These are phyloP conservation scores for Eristalis arbustorum DNA, from an alignment of 2,888 invertebrate species.

Conservation along the genomic window DNA sequence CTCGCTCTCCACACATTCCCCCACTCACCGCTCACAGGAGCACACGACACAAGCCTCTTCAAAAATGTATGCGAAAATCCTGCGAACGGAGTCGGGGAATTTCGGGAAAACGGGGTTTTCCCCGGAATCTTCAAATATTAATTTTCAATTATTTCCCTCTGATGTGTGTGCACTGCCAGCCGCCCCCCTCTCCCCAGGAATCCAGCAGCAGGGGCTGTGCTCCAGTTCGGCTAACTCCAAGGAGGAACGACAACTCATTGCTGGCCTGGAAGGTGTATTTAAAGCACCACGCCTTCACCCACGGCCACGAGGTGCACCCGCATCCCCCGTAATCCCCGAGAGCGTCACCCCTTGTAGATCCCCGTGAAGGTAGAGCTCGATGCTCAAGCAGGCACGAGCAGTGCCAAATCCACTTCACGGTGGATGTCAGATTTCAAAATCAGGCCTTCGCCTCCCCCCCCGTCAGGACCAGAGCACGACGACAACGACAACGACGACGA, in stretches of 20 bases:
- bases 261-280: slow-evolving; percentile 34
- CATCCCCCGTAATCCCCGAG: not conserved
- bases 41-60: not conserved
- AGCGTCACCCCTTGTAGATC: not conserved
- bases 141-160: slow-evolving; percentile 36
- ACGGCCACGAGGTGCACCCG: not conserved
- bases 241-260: slow-evolving; percentile 20
- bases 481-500: no score
- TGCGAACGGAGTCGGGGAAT: not conserved
- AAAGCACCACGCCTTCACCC: slow-evolving; percentile 6
- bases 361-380: not conserved
- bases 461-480: not conserved
- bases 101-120: not conserved
- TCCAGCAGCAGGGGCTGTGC: not conserved
- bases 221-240: not conserved
- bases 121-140: slow-evolving; percentile 33
- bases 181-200: not conserved
- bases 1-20: no score
- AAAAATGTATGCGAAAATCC: not conserved
- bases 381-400: slow-evolving; percentile 19
- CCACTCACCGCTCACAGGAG: not conserved
- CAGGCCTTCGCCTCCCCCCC: slow-evolving; percentile 7
- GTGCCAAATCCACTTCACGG: slow-evolving; percentile 16
- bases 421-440: slow-evolving; percentile 44
- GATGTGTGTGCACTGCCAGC: not conserved